phyloP scores from a whole-genome alignment of 2,113 vertebrate genomes.

The Apeltes quadracus region DNA sequence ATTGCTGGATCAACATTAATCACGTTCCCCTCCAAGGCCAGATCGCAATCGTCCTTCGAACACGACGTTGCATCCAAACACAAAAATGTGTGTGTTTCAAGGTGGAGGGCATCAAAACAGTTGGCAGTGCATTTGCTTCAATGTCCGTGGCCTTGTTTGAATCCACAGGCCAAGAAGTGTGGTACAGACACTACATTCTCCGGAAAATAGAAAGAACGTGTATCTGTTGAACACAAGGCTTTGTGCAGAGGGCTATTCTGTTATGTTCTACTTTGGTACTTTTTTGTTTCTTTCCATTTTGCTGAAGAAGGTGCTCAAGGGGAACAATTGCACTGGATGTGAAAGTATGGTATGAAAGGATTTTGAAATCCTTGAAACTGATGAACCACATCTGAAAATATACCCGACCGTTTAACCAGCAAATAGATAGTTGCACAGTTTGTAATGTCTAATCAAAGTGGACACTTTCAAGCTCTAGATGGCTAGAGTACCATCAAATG shows the following conservation, averaged over 20 bases:
- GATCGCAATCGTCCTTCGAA: conserved; percentile 26
- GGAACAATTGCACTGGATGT: conserved; percentile 76
- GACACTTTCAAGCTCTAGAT: conserved; percentile 23
- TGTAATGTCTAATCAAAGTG: conserved; percentile 32
- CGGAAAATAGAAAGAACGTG: conserved; percentile 30
- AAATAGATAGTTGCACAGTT: conserved; percentile 62
- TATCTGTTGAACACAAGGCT: conserved; percentile 67
- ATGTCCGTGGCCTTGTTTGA: conserved; percentile 66
- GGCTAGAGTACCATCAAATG: background rate
- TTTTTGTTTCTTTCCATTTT: conserved; percentile 61
- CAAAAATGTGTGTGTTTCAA: conserved; percentile 10
- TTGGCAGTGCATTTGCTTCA: conserved; percentile 35
- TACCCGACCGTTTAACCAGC: conserved; percentile 55
- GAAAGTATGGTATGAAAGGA: conserved; percentile 60
- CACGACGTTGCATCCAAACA: conserved; percentile 23
- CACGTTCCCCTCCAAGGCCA: conserved; percentile 42
- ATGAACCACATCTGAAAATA: conserved; percentile 61
- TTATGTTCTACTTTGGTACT: conserved; percentile 77
- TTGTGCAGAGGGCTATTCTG: conserved; percentile 52
- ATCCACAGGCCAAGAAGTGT: conserved; percentile 33
- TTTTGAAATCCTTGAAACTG: conserved; percentile 70
- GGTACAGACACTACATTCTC: conserved; percentile 25
- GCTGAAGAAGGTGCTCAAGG: conserved; percentile 70
- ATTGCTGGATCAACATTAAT: conserved; percentile 39
- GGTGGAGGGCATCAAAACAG: conserved; percentile 19